phyloP scores from a whole-genome alignment of 2,888 invertebrate species.

The Phymatocera aterrima region DNA sequence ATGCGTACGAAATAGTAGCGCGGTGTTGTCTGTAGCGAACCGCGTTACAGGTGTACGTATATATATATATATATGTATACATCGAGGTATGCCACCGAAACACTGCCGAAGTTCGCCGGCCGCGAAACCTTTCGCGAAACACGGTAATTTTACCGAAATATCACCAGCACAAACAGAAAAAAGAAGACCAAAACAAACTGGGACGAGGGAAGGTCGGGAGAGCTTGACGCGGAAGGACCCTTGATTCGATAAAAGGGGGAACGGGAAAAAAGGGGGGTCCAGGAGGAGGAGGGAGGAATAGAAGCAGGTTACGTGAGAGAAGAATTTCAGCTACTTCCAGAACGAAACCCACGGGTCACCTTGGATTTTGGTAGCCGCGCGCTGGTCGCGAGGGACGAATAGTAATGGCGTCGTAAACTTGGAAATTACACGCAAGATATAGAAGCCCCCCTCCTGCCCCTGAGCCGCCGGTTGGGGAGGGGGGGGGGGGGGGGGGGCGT shows the following conservation, averaged over 20 bases:
- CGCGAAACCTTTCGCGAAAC: too few species aligned
- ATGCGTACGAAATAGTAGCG: not conserved
- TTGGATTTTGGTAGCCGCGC: slow-evolving; percentile 43
- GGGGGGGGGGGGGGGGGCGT: slow-evolving; percentile 49
- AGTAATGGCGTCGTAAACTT: slow-evolving; percentile 49
- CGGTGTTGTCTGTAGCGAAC: not conserved
- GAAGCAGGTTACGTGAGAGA: not conserved
- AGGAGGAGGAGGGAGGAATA: not conserved
- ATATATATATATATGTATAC: too few species aligned
- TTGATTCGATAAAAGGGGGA: slow-evolving; percentile 21
- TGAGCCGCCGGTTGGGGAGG: slow-evolving; percentile 49
- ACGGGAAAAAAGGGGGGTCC: not conserved
- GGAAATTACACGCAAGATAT: slow-evolving; percentile 51
- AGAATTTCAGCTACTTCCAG: slow-evolving; percentile 16
- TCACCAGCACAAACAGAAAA: not conserved
- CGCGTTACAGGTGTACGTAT: not conserved
- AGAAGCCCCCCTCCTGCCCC: slow-evolving; percentile 51
- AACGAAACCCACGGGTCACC: slow-evolving; percentile 47
- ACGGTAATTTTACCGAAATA: too few species aligned
- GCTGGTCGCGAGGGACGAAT: slow-evolving; percentile 44
- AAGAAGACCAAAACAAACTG: not conserved
- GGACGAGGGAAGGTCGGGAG: slow-evolving; percentile 20
- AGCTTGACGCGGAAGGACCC: slow-evolving; percentile 12
- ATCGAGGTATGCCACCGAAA: too few species aligned
- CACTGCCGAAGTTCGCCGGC: too few species aligned